Evolutionary conservation across 2,888 invertebrate genomes (phyloP).

Genomic region (Galerucella pusilla): DNA sequence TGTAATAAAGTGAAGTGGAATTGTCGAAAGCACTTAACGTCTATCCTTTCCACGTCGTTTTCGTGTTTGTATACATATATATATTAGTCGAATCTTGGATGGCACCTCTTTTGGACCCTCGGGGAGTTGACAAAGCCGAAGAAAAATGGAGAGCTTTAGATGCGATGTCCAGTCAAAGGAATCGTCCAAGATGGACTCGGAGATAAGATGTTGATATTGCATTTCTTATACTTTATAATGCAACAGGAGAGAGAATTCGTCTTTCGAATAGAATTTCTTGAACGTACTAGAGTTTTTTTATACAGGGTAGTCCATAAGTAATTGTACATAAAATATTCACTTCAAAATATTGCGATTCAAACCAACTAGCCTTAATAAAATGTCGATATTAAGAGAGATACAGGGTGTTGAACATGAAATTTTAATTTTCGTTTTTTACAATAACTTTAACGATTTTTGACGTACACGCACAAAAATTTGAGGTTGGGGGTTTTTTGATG

Average conservation of each 20-base stretch:
- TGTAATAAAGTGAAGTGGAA: slow-evolving; percentile 58
- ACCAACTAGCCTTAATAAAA: no score
- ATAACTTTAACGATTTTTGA: no score
- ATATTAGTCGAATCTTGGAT: slow-evolving; percentile 40
- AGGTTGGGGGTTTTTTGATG: no score
- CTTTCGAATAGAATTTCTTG: slow-evolving; percentile 43
- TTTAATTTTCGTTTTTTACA: no score
- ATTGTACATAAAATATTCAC: no score
- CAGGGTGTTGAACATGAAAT: no score
- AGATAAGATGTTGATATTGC: slow-evolving; percentile 65
- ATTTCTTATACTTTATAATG: slow-evolving; percentile 67
- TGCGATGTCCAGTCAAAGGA: slow-evolving; percentile 61
- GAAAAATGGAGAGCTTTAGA: slow-evolving; percentile 62
- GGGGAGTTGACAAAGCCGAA: slow-evolving; percentile 57
- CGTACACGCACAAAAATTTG: no score
- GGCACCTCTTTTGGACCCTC: slow-evolving; percentile 49
- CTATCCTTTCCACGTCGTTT: slow-evolving; percentile 24
- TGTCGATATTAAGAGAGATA: no score
- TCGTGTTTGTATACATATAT: slow-evolving; percentile 22
- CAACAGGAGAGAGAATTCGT: slow-evolving; percentile 61
- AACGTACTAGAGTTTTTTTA: slow-evolving; percentile 38
- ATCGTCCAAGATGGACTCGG: slow-evolving; percentile 59
- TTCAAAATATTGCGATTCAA: no score
- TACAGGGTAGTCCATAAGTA: no score
- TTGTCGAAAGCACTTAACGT: slow-evolving; percentile 60